Base-by-base conservation (phyloP, 2,797 vertebrate genomes). In the Lacerta agilis region DNA sequence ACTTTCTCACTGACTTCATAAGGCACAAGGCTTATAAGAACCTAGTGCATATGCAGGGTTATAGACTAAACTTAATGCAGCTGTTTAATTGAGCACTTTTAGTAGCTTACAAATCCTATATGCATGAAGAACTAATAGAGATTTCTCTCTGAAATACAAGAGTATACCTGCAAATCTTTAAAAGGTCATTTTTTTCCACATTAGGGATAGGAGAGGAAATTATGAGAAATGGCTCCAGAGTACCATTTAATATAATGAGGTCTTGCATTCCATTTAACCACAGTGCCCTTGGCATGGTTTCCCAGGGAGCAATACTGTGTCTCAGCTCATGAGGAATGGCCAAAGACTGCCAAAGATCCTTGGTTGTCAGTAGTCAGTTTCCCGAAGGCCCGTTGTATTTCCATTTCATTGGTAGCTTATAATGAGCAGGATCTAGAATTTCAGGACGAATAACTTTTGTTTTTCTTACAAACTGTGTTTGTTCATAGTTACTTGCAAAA, bases 221-320 rank as follows among this genome's bases (percentile, higher is more conserved):
- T 43, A 85, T 86, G 75, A 86, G 15, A 90, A 86, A 84, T 83
- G 43, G 7, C 20, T 9, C 20, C 25, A 15, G 18, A 86, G 61
- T 85, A 13, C 71, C 11, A 7, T 72, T 91, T 88, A 86, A 33
- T 86, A n/a, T 90, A 90, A 80, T 72, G 64, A 92, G 80, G 55
- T 75, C 38, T 80, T 90, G 71, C 58, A 87, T 85, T 91, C 90
- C 27, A 29, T 79, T 91, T 69, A 86, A 11, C 41, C 87, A 25
- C 9, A 41, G 13, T 79, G 5, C 33, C 69, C 58, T 86, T 0
- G 0, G n/a, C 43, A 41, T 5, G 45, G 75, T 64, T 91, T 83
- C 7, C 10, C 61, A 77, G 5, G 73, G 43, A 66, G 41, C 86
- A 87, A 1, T 23, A n/a, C 10, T 0, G 0, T 76, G 33, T 27